phyloP scores from a whole-genome alignment of 2,797 vertebrate species.

The Borostomias antarcticus region DNA sequence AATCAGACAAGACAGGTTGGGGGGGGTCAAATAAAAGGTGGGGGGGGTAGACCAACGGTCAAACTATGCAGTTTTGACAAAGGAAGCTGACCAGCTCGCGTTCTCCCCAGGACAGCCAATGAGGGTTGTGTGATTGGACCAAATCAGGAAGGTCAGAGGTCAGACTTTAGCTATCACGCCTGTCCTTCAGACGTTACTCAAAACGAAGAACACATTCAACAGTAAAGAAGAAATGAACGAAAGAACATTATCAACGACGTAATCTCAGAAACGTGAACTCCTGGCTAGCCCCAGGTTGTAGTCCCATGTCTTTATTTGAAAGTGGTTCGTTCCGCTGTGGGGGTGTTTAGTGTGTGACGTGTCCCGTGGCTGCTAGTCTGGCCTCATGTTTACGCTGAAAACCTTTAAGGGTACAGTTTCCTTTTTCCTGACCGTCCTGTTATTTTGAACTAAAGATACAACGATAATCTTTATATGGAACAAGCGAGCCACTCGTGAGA shows the following conservation, averaged over 20 bases:
- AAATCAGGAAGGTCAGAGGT: background rate
- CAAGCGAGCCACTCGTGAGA: conserved; percentile 13
- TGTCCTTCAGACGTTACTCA: conserved; percentile 51
- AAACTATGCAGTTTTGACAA: conserved; percentile 76
- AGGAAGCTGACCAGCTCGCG: conserved; percentile 50
- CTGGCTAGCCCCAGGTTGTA: conserved; percentile 49
- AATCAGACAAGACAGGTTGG: background rate
- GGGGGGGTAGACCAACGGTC: conserved; percentile 55
- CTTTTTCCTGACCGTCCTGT: background rate
- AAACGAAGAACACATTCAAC: conserved; percentile 55
- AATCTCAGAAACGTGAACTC: conserved; percentile 29
- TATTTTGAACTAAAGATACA: conserved; percentile 1
- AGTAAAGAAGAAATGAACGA: conserved; percentile 39
- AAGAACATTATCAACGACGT: conserved; percentile 24
- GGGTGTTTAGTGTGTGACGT: conserved; percentile 48
- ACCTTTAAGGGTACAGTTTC: background rate
- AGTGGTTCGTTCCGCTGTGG: conserved; percentile 11
- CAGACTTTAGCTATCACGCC: conserved; percentile 22
- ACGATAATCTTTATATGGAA: conserved; percentile 1
- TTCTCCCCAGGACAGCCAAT: conserved; percentile 49
- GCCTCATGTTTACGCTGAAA: conserved; percentile 36
- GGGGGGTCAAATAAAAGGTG: conserved; percentile 31
- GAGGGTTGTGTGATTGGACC: conserved; percentile 15
- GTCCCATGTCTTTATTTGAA: conserved; percentile 42
- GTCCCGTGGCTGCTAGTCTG: conserved; percentile 54